A percentile compares a stretch with the other conserved stretches of the same genome.
These are phyloP conservation scores for Abramis brama DNA, from an alignment of 2,113 vertebrate species.

Conservation along the genomic window DNA sequence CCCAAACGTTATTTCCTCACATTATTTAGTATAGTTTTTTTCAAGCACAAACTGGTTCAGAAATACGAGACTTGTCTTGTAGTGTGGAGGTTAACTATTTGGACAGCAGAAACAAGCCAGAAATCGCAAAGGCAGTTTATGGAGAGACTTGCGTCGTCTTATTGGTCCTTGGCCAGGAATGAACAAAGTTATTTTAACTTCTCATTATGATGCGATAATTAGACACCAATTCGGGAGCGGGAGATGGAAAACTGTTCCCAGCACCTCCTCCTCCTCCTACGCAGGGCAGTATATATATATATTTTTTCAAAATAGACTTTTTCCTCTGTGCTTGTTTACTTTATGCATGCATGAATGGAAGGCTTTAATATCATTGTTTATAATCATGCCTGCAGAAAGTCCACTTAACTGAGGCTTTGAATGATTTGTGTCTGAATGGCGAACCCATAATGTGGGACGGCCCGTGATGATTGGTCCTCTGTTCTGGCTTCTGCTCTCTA, in stretches of 20 bases:
- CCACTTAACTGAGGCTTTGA: conserved; percentile 46
- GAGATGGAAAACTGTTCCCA: conserved; percentile 56
- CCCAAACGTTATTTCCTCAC: no score
- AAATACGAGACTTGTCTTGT: not conserved
- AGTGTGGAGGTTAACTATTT: conserved; percentile 29
- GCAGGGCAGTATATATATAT: not conserved
- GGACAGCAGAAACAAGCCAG: conserved; percentile 45
- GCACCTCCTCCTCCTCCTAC: conserved; percentile 2
- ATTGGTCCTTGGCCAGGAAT: conserved; percentile 43
- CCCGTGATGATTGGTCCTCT: conserved; percentile 42
- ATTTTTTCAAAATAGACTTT: conserved; percentile 33
- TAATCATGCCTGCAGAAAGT: conserved; percentile 39
- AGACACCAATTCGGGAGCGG: conserved; percentile 52
- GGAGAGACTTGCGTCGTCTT: conserved; percentile 45
- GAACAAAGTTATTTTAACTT: conserved; percentile 59
- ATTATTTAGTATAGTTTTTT: not conserved
- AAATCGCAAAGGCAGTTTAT: conserved; percentile 37
- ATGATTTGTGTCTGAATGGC: conserved; percentile 54
- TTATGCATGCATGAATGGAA: conserved; percentile 46
- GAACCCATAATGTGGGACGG: conserved; percentile 41
- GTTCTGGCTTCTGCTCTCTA: conserved; percentile 38
- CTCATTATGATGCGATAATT: conserved; percentile 63
- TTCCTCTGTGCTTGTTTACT: conserved; percentile 35
- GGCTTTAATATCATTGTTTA: conserved; percentile 57
- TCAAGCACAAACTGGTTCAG: conserved; percentile 35